Base-by-base conservation (phyloP, 1,140 invertebrate species). In the Rhyzopertha dominica region DNA sequence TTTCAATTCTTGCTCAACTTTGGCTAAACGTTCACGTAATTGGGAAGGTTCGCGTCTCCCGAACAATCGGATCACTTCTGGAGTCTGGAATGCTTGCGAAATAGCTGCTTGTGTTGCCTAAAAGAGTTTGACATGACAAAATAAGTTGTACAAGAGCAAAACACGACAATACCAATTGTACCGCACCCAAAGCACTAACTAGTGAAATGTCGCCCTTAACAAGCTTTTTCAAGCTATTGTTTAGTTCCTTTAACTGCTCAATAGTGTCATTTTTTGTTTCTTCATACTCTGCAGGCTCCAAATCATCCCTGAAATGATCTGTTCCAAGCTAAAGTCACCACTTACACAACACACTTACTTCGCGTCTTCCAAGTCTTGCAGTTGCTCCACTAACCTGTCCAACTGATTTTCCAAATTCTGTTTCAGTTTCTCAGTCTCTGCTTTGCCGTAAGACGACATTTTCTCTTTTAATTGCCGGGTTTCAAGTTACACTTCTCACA, bases 101-200 rank as follows among this genome's bases (percentile, higher is more conserved):
- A 88, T 85, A 36, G 85, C 84, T 56, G 82, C 81, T 69, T 81
- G 81, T 34, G 83, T 85, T 5, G 84, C 84, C 82, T 85, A 19
- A 53, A 54, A 54, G 8, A 48, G 32, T 42, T 40, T 43, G 40
- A 29, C 48, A 28, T 36, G n/a, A 34, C 49, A 34, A 36, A 37
- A 42, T n/a, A 35, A 40, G 36, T 39, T 26, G 17, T 9, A 38
- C 16, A 23, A 29, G 23, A 47, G 43, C 12, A 14, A n/a, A 43
- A n/a, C 2, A 17, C 14, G 8, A 39, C 24, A 41, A 54, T 52
- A 67, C 65, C 30, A 67, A 36, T 53, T 65, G 61, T 31, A 66
- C 55, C 26, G 63, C 62, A 17, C 56, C 62, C 24, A 67, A 28
- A 12, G 56, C 35, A 68, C 85, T 81, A 9, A 87, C 71, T 28